These are phyloP conservation scores for Troglohyphantes excavatus DNA, from an alignment of 2,888 invertebrate species.

Conservation along the genomic window DNA sequence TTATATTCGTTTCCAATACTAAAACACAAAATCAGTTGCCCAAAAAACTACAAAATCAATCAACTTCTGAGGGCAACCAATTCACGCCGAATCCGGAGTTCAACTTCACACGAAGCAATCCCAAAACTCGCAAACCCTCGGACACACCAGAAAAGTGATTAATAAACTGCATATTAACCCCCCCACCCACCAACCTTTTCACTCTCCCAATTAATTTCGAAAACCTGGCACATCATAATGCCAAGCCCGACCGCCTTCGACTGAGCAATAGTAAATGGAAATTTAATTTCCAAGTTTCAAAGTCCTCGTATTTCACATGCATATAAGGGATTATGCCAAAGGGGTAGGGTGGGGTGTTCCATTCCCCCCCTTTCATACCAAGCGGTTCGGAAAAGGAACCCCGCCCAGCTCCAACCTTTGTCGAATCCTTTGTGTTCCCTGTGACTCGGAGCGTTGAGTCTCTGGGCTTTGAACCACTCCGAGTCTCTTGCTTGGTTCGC, in stretches of 20 bases:
- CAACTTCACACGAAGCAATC: too few species aligned
- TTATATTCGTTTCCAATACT: too few species aligned
- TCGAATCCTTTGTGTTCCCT: conserved; percentile 37
- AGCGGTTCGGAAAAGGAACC: conserved; percentile 36
- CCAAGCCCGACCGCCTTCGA: conserved; percentile 44
- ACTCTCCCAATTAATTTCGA: conserved; percentile 68
- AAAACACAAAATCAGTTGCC: too few species aligned
- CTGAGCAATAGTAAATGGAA: conserved; percentile 67
- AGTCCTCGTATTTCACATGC: conserved; percentile 69
- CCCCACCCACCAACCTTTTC: conserved; percentile 32
- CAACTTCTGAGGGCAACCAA: too few species aligned
- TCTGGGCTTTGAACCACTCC: conserved; percentile 28
- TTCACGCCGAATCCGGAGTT: too few species aligned
- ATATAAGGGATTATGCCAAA: conserved; percentile 35
- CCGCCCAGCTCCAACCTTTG: conserved; percentile 63
- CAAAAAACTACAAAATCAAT: too few species aligned
- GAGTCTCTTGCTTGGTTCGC: background rate
- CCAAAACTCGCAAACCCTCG: conserved; percentile 43
- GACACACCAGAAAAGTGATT: conserved; percentile 59
- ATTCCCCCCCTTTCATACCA: background rate
- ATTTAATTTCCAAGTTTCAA: conserved; percentile 75
- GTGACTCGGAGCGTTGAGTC: conserved; percentile 29
- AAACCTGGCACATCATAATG: conserved; percentile 67
- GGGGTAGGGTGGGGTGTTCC: background rate
- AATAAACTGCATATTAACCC: conserved; percentile 73